phyloP scores from a whole-genome alignment of 2,113 vertebrate genomes.

The Speoplatyrhinus poulsoni region DNA sequence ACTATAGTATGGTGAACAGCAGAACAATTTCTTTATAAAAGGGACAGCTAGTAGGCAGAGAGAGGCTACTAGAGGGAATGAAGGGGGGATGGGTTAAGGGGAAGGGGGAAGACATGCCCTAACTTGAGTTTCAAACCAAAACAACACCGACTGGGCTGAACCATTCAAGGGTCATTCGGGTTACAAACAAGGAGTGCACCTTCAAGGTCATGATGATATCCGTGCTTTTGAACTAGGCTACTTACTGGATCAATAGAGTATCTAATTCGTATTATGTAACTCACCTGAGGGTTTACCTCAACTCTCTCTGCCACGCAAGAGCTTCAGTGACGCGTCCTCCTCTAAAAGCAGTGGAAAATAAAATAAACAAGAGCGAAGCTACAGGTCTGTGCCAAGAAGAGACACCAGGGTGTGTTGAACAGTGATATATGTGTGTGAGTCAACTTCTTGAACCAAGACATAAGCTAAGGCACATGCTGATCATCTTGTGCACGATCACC shows the following conservation, averaged over 20 bases:
- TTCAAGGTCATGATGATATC: neutral
- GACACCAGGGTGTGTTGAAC: constrained; percentile 36
- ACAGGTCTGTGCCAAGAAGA: constrained; percentile 27
- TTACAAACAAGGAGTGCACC: neutral
- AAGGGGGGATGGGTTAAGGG: too few species aligned
- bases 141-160: neutral
- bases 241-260: neutral
- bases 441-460: constrained; percentile 30
- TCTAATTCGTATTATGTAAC: constrained; percentile 20
- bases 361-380: constrained; percentile 48
- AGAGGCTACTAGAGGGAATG: too few species aligned
- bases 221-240: neutral
- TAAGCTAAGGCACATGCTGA: constrained; percentile 44
- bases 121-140: neutral
- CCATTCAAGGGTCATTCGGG: too few species aligned
- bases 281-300: constrained; percentile 53
- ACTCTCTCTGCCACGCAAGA: constrained; percentile 34
- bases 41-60: too few species aligned
- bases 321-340: constrained; percentile 48
- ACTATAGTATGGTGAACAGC: too few species aligned
- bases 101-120: too few species aligned
- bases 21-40: too few species aligned
- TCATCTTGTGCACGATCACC: constrained; percentile 6
- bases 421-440: constrained; percentile 61
- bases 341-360: constrained; percentile 48